Evolutionary conservation across 2,888 invertebrate species (phyloP).

Genomic region (Mechanitis mazaeus): DNA sequence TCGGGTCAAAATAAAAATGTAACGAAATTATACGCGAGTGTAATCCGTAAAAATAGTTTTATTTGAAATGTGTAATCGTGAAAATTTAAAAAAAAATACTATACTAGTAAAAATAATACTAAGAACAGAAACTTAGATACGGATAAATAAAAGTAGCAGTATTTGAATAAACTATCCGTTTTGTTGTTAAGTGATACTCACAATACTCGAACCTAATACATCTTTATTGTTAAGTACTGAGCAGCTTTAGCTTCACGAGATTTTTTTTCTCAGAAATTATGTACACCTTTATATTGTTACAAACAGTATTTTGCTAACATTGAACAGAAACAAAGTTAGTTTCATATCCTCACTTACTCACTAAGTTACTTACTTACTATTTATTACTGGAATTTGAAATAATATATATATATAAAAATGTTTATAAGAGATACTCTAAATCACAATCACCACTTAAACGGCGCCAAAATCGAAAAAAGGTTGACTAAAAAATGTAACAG

Average conservation of each 20-base stretch:
- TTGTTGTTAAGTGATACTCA: background rate
- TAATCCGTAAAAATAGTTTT: no score
- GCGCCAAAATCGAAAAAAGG: conserved; percentile 39
- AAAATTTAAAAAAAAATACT: no score
- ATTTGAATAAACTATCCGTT: background rate
- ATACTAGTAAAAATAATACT: background rate
- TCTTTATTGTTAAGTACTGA: conserved; percentile 12
- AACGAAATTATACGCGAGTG: no score
- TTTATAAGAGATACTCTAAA: background rate
- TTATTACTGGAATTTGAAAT: no score
- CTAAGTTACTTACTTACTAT: no score
- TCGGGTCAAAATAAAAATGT: no score
- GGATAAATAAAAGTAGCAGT: background rate
- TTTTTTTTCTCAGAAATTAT: conserved; percentile 1
- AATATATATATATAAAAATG: background rate
- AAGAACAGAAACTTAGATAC: background rate
- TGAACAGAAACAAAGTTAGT: no score
- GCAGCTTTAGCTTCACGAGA: conserved; percentile 4
- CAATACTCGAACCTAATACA: conserved; percentile 1
- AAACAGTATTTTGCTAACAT: background rate
- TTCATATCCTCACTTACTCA: no score
- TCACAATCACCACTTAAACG: conserved; percentile 21
- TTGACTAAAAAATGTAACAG: conserved; percentile 33
- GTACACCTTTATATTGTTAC: background rate
- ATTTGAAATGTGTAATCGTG: no score